These are phyloP conservation scores for Oryzias woworae DNA, from an alignment of 2,113 vertebrate species.

Conservation along the genomic window DNA sequence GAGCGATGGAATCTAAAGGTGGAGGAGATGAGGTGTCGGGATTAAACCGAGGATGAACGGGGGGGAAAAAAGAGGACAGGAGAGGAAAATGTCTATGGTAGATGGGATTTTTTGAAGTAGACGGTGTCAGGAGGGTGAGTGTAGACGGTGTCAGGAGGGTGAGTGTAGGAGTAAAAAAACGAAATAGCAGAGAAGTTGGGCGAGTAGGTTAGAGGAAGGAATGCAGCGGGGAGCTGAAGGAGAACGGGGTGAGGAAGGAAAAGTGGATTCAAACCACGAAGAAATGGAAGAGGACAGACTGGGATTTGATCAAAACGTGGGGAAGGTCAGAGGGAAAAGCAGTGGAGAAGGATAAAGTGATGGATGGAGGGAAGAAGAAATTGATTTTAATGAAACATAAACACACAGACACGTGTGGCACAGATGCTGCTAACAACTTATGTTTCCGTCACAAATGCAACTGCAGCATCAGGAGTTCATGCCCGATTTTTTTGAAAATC, in stretches of 20 bases:
- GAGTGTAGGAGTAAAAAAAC: not conserved
- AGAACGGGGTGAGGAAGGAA: not conserved
- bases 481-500: no score
- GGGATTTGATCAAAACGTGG: no score
- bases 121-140: no score
- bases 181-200: not conserved
- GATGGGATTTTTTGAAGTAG: not conserved
- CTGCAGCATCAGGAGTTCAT: no score
- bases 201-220: not conserved
- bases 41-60: not conserved
- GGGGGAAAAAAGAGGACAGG: not conserved
- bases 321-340: not conserved
- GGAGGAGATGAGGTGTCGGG: not conserved
- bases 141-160: no score
- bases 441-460: no score
- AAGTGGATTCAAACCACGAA: not conserved
- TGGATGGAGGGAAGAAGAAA: slow-evolving; percentile 13
- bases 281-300: not conserved
- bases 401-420: no score
- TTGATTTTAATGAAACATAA: not conserved
- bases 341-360: slow-evolving; percentile 6
- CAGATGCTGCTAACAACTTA: no score
- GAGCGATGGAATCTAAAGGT: not conserved
- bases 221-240: not conserved
- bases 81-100: not conserved